Evolutionary conservation across 2,888 invertebrate species (phyloP).

Genomic region (Acleris literana): DNA sequence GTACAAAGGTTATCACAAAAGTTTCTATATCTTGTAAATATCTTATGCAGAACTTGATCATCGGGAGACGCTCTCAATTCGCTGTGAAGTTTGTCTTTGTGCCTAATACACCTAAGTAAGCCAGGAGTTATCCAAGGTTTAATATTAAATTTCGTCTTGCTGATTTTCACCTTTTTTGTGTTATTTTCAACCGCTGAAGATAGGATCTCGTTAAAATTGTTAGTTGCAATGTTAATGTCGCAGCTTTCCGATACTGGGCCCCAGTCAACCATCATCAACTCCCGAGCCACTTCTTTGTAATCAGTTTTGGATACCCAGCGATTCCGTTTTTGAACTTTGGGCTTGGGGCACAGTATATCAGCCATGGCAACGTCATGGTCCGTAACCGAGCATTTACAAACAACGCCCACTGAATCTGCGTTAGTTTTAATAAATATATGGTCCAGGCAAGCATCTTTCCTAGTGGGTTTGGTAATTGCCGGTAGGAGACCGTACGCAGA

Average conservation of each 20-base stretch:
- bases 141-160: not conserved
- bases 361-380: constrained; percentile 4
- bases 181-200: not conserved
- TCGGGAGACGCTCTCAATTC: not conserved
- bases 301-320: not conserved
- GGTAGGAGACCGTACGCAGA: not conserved
- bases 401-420: not conserved
- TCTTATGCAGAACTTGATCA: not conserved
- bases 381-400: not conserved
- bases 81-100: not conserved
- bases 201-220: not conserved
- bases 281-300: not conserved
- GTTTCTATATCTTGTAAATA: not conserved
- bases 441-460: constrained; percentile 4
- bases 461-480: not conserved
- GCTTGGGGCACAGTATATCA: not conserved
- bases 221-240: not conserved
- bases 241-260: not conserved
- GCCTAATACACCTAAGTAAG: not conserved
- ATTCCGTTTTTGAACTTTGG: not conserved
- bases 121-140: constrained; percentile 1
- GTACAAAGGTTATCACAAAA: not conserved
- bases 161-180: not conserved
- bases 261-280: not conserved
- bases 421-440: not conserved